Evolutionary conservation across 2,113 vertebrate genomes (phyloP).

Genomic region (western clawed frog (Xenopus tropicalis)): DNA sequence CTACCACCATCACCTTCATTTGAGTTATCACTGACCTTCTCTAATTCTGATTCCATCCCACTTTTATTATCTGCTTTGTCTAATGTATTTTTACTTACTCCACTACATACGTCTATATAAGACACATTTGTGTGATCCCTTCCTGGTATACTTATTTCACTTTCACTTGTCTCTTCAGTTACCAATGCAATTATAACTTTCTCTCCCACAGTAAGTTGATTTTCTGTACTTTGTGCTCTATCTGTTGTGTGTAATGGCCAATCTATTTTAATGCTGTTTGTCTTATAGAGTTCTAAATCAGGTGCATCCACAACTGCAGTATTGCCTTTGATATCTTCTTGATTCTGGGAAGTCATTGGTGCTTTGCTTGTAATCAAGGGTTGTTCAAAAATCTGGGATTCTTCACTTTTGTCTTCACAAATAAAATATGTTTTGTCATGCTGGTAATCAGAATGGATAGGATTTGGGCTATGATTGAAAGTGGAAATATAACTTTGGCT

Average conservation of each 20-base stretch:
- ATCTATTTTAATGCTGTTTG: not conserved
- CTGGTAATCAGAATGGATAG: not conserved
- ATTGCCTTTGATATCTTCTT: conserved; percentile 42
- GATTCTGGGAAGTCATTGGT: conserved; percentile 2
- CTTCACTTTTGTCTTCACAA: conserved; percentile 42
- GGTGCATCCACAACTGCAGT: conserved; percentile 27
- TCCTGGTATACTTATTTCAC: conserved; percentile 71
- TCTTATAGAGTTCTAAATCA: not conserved
- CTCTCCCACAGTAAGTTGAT: conserved; percentile 58
- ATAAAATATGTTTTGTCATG: conserved; percentile 37
- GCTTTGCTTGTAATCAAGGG: conserved; percentile 22
- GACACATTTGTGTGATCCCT: conserved; percentile 69
- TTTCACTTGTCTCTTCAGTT: conserved; percentile 70
- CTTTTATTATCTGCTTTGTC: conserved; percentile 56
- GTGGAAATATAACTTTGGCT: conserved; percentile 4
- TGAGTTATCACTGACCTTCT: not conserved
- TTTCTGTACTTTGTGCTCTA: conserved; percentile 1
- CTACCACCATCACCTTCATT: not conserved
- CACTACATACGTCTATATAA: conserved; percentile 71
- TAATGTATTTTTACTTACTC: conserved; percentile 62
- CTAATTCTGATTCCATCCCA: conserved; percentile 66
- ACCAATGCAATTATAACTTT: conserved; percentile 73
- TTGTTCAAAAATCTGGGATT: conserved; percentile 34
- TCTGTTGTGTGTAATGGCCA: not conserved
- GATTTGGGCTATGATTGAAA: not conserved